A percentile compares a stretch with the other conserved stretches of the same genome.
These are phyloP conservation scores for Sussaba pulchella DNA, from an alignment of 2,888 invertebrate genomes.

Conservation along the genomic window DNA sequence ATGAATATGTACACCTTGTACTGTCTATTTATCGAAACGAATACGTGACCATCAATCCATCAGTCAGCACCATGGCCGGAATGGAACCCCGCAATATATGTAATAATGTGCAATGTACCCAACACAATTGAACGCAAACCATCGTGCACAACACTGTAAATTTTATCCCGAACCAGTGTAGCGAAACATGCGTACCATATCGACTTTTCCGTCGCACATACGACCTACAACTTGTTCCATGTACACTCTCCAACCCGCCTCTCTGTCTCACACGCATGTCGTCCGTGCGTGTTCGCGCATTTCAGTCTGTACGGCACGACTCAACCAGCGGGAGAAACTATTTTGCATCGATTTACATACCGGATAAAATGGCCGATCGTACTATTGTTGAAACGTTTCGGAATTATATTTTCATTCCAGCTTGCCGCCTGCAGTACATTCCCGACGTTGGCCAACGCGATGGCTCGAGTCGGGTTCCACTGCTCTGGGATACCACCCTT, in stretches of 20 bases:
- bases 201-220: constrained; percentile 5
- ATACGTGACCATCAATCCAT: constrained; percentile 52
- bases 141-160: background rate
- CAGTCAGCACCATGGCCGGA: background rate
- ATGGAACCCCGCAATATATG: background rate
- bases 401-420: constrained; percentile 78
- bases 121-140: constrained; percentile 1
- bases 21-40: constrained; percentile 43
- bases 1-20: constrained; percentile 20
- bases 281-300: too few species aligned
- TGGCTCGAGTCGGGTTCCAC: background rate
- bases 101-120: constrained; percentile 14
- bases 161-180: constrained; percentile 19
- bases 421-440: constrained; percentile 17
- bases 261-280: too few species aligned
- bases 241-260: too few species aligned
- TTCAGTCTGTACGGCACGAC: constrained; percentile 30
- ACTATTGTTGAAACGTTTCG: constrained; percentile 80
- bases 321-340: constrained; percentile 69
- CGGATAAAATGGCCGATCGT: constrained; percentile 78
- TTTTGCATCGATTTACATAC: constrained; percentile 84
- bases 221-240: constrained; percentile 21
- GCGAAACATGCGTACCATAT: constrained; percentile 18
- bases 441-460: constrained; percentile 29
- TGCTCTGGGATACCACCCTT: background rate